A percentile compares a stretch with the other conserved stretches of the same genome.
Evolutionary conservation across 2,113 vertebrate genomes (phyloP).

Genomic region (Gopherus evgoodei): DNA sequence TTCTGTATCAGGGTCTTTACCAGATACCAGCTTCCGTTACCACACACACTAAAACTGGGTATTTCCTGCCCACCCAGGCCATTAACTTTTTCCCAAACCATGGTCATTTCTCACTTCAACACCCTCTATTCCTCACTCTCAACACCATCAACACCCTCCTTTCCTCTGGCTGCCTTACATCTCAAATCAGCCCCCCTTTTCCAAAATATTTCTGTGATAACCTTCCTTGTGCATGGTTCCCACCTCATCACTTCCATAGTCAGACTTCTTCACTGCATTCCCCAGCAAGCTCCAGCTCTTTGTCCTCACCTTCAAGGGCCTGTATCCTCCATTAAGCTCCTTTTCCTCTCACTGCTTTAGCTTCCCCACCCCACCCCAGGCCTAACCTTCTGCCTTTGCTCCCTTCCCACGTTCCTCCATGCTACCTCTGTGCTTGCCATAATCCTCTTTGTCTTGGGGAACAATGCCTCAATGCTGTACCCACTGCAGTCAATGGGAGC

Average conservation of each 20-base stretch:
- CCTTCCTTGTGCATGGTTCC: neutral
- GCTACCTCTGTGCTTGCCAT: neutral
- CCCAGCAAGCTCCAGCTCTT: neutral
- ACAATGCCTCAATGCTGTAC: neutral
- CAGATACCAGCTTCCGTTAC: neutral
- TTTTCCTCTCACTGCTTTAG: neutral
- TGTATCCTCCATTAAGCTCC: neutral
- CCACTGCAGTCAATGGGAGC: neutral
- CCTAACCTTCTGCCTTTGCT: neutral
- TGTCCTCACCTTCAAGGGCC: neutral
- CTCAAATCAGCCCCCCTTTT: neutral
- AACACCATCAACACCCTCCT: neutral
- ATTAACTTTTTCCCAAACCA: neutral
- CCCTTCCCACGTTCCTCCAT: neutral
- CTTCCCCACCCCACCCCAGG: neutral
- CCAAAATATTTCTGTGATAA: neutral
- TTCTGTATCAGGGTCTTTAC: neutral
- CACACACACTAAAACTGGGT: neutral
- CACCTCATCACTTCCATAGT: neutral
- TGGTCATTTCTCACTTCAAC: neutral
- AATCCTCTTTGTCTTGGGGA: neutral
- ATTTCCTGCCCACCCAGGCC: accelerated
- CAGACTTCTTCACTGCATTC: neutral
- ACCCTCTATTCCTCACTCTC: neutral
- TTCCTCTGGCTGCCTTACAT: neutral